Base-by-base conservation (phyloP, 2,797 vertebrate species). In the Phataginus tricuspis region DNA sequence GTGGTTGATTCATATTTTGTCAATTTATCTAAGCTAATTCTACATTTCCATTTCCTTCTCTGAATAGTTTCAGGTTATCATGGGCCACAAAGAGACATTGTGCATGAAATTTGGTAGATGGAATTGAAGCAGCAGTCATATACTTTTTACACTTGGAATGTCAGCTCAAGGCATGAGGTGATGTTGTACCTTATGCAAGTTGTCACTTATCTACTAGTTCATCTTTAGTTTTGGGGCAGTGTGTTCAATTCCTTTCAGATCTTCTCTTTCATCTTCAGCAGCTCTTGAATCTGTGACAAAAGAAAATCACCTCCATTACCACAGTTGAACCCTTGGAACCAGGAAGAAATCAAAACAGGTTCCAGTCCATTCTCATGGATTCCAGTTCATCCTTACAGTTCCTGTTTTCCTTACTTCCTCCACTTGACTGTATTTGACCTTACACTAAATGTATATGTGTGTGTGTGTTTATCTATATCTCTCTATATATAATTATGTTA, bases 131-230 rank as follows among this genome's bases (percentile, higher is more conserved):
- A 14, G 45, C 11, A 4, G 25, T 39, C 23, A 66, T 23, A 37
- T 25, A 64, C 57, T 69, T 95, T 45, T 80, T 12, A 61, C 12
- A 59, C n/a, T 61, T 72, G 21, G 31, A 83, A 71, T 63, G 53
- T 39, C 25, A 66, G 68, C 21, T 9, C 4, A n/a, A 19, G 13
- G 4, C 49, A 23, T 10, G 1, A 64, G 34, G n/a, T 10, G 14
- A 8, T 21, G 39, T 1, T 53, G 29, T 25, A 13, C 16, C 34
- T 23, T 19, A 1, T 14, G 1, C 19, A 16, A 25, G 3, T 3
- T 63, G 29, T 39, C 15, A 4, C 25, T 16, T 37, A 49, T 21
- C 39, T 27, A 29, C 71, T 34, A 37, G 45, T 15, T 72, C 51
- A 29, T 51, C 64, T 27, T 6, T 16, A 34, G 7, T 16, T n/a